A percentile compares a stretch with the other conserved stretches of the same genome.
Evolutionary conservation across 2,797 vertebrate genomes (phyloP).

Genomic region (Acropternis orthonyx): DNA sequence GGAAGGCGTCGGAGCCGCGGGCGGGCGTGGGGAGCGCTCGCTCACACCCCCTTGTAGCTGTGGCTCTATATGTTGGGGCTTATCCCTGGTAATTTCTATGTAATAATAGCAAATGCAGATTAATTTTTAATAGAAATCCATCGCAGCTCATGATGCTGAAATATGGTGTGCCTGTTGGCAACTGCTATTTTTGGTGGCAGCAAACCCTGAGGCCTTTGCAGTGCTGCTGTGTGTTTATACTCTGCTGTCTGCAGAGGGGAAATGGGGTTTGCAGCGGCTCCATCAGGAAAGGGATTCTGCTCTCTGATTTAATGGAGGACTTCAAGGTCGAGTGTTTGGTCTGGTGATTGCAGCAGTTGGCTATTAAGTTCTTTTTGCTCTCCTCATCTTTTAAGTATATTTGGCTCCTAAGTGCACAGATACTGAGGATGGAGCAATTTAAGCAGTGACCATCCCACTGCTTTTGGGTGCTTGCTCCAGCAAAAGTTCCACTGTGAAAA

Average conservation of each 20-base stretch:
- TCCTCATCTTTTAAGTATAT: background rate
- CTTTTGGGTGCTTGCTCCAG: background rate
- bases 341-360: background rate
- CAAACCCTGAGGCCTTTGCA: background rate
- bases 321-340: background rate
- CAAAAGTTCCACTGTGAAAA: background rate
- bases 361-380: background rate
- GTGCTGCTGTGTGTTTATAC: background rate
- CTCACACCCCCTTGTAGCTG: rapidly evolving
- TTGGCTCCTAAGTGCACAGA: background rate
- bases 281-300: background rate
- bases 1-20: background rate
- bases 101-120: background rate
- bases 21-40: rapidly evolving
- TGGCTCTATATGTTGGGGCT: rapidly evolving
- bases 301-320: background rate
- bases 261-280: background rate
- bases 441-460: background rate
- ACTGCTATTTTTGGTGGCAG: slow-evolving; percentile 25
- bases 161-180: slow-evolving; percentile 41
- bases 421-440: background rate
- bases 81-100: rapidly evolving
- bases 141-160: background rate
- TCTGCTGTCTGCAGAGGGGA: background rate
- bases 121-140: background rate